Conservation (phyloP, 1,140 invertebrate genomes). For the Hylaeus volcanicus region DNA sequence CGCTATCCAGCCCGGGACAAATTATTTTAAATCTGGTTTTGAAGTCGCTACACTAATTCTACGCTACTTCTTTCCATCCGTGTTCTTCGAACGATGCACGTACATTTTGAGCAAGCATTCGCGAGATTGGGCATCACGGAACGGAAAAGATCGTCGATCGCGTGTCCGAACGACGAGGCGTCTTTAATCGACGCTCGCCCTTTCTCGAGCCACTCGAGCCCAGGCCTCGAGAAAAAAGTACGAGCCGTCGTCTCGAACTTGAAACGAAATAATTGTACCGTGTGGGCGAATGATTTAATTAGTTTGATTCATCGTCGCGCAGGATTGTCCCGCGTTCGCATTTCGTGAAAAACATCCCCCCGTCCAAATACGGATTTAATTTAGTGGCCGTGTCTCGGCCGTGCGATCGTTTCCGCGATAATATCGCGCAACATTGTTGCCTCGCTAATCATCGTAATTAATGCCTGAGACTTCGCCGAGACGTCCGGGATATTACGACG, state of each 20-base stretch:
- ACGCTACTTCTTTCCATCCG: too few relatives aligned
- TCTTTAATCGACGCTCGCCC: background rate
- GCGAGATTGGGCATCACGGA: background rate
- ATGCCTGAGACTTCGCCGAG: constrained; percentile 28
- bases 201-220: background rate
- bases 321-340: constrained; percentile 14
- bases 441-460: constrained; percentile 48
- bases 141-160: background rate
- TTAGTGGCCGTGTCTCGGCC: constrained; percentile 38
- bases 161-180: background rate
- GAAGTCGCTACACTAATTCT: too few relatives aligned
- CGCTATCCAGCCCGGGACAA: too few relatives aligned
- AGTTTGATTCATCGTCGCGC: constrained; percentile 39
- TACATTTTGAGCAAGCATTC: background rate
- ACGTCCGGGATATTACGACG: constrained; percentile 38
- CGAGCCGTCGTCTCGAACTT: background rate
- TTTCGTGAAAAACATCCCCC: constrained; percentile 15
- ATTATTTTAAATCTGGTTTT: too few relatives aligned
- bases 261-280: constrained; percentile 32
- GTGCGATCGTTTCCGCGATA: constrained; percentile 37
- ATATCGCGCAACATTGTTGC: constrained; percentile 34
- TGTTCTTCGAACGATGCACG: background rate
- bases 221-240: background rate
- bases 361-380: constrained; percentile 30
- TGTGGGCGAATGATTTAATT: constrained; percentile 48